Evolutionary conservation across 2,113 vertebrate genomes (phyloP), one percentile per base, ranked within the genome.

Genomic region (Campylomormyrus numenius): DNA sequence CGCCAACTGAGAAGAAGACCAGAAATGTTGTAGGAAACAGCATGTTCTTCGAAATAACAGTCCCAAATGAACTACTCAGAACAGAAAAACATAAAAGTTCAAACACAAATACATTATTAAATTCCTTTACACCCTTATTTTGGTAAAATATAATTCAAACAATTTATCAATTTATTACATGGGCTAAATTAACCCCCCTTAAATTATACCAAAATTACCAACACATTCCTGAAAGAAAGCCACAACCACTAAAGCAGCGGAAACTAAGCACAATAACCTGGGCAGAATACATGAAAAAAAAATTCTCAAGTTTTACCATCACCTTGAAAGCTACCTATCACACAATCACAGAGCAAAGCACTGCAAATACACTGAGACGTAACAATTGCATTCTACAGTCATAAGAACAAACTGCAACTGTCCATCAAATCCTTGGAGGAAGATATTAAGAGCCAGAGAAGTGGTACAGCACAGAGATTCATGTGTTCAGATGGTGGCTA

Each of bases 401-500:
- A 53, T 27, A 19, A 52, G 49, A 87, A 53, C 48, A 87, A 53
- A 52, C 24, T 87, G n/a, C 46, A 27, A 27, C 46, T 86, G 1
- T 35, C 48, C 10, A 4, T 50, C 7, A 50, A 13, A 77, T 35
- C 27, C 70, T 77, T 35, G 19, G 53, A 21, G 85, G 46, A 91
- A 77, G 56, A 80, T 91, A 0, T 45, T 53, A 7, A 13, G 13
- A 17, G 24, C 89, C 15, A 91, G 80, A 77, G 74, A 92, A 17
- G 42, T 89, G 77, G 6, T 91, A 80, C 24, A 66, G 66, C 90
- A 84, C 83, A 70, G 45, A n/a, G 49, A 50, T 50, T 50, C 49
- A 50, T 50, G 49, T 50, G 11, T 50, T 83, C 7, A 58, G 3
- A 91, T 87, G 42, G 87, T 84, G 17, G 45, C 74, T 10, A 24